Evolutionary conservation across 2,888 invertebrate genomes (phyloP).

Genomic region (Agonopterix alstromeriana): DNA sequence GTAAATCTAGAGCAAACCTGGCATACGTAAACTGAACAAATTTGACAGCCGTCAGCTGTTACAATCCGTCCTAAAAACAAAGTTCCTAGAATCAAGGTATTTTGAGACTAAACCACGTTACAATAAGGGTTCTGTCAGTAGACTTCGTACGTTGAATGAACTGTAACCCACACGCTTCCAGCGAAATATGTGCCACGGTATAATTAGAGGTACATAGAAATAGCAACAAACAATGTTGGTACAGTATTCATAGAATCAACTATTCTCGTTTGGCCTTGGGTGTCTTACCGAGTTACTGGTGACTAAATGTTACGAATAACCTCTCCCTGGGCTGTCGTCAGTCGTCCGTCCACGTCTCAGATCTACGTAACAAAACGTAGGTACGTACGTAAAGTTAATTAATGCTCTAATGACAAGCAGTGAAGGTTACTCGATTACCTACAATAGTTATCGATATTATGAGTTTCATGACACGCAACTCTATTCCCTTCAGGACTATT

Average conservation of each 20-base stretch:
- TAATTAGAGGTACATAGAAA: conserved; percentile 46
- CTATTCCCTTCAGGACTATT: too few relatives aligned
- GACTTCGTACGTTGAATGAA: too few relatives aligned
- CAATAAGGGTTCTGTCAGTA: too few relatives aligned
- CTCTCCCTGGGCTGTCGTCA: conserved; percentile 4
- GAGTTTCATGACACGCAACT: too few relatives aligned
- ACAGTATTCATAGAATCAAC: conserved; percentile 44
- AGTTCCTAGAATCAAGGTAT: neutral
- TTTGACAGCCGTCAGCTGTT: conserved; percentile 41
- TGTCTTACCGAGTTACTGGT: conserved; percentile 31
- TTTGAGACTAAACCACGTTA: too few relatives aligned
- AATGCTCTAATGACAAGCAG: too few relatives aligned
- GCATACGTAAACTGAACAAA: conserved; percentile 1
- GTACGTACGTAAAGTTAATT: neutral
- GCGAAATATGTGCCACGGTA: conserved; percentile 36
- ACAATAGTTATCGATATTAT: too few relatives aligned
- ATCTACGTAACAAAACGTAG: neutral
- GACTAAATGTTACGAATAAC: conserved; percentile 2
- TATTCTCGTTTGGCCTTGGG: conserved; percentile 57
- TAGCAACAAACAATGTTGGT: conserved; percentile 46
- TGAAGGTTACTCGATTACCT: too few relatives aligned
- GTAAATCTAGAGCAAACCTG: neutral
- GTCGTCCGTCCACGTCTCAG: neutral
- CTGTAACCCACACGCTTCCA: conserved; percentile 24
- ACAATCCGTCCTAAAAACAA: neutral